Percentiles rank a stretch among this genome's conserved stretches.
Evolutionary conservation across 2,113 vertebrate species (phyloP).

Genomic region (Leptocoma aspasia): DNA sequence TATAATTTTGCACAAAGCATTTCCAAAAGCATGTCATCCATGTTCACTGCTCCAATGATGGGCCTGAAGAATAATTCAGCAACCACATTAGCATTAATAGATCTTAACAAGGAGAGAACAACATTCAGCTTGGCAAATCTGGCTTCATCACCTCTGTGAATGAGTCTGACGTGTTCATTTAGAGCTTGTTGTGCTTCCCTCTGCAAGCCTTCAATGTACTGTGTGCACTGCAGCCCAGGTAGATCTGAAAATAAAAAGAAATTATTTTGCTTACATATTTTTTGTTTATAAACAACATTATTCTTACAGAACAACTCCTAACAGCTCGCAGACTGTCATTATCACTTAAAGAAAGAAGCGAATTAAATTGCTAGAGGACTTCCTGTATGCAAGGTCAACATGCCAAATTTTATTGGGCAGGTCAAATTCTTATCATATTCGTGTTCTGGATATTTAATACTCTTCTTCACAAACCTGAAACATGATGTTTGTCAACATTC

Average conservation of each 20-base stretch:
- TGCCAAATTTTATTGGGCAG: background rate
- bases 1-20: conserved; percentile 93
- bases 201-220: conserved; percentile 92
- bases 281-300: background rate
- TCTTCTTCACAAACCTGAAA: background rate
- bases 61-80: conserved; percentile 94
- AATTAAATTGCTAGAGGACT: background rate
- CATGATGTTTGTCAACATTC: background rate
- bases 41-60: conserved; percentile 90
- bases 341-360: background rate
- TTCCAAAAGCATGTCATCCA: conserved; percentile 96
- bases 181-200: conserved; percentile 91
- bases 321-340: background rate
- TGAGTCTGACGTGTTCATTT: conserved; percentile 88
- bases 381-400: background rate
- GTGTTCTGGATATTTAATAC: background rate
- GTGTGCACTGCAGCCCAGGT: conserved; percentile 86
- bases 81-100: conserved; percentile 85
- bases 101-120: conserved; percentile 87
- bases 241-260: conserved; percentile 76
- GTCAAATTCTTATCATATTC: background rate
- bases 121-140: conserved; percentile 90
- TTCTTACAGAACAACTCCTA: background rate
- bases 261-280: background rate
- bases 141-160: conserved; percentile 81